Percentiles rank a stretch among this genome's conserved stretches.
Evolutionary conservation across 2,113 vertebrate species (phyloP).

Genomic region (Trematocara marginatum): DNA sequence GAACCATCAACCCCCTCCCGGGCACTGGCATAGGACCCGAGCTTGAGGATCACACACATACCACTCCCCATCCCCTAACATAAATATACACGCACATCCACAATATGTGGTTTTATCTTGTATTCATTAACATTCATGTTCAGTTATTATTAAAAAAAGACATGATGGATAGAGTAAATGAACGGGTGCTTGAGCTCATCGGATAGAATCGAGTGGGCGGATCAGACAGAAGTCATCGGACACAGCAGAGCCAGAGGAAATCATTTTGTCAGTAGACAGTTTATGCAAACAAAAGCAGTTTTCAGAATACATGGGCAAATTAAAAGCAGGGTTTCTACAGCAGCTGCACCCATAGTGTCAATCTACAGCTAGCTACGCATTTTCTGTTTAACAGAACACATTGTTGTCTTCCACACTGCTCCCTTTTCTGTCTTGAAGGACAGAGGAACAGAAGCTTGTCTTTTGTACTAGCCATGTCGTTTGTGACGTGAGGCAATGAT

Average conservation of each 20-base stretch:
- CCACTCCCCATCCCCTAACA: background rate
- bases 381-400: constrained; percentile 19
- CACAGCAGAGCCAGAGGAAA: background rate
- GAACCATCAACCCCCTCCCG: background rate
- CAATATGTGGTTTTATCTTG: background rate
- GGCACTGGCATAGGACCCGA: background rate
- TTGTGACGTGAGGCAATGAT: constrained; percentile 19
- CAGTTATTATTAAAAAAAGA: background rate
- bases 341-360: background rate
- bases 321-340: background rate
- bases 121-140: background rate
- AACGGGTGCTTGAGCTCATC: background rate
- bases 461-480: constrained; percentile 3
- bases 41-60: background rate
- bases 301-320: background rate
- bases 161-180: background rate
- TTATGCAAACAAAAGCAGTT: background rate
- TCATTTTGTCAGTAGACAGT: background rate
- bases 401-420: constrained; percentile 5
- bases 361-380: background rate
- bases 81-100: background rate
- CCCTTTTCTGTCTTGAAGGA: constrained; percentile 16
- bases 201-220: background rate
- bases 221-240: background rate
- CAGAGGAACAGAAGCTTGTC: constrained; percentile 19